Percentiles rank a stretch among this genome's conserved stretches.
These are phyloP conservation scores for Matsumyia berberina DNA, from an alignment of 2,888 invertebrate genomes.

Conservation along the genomic window DNA sequence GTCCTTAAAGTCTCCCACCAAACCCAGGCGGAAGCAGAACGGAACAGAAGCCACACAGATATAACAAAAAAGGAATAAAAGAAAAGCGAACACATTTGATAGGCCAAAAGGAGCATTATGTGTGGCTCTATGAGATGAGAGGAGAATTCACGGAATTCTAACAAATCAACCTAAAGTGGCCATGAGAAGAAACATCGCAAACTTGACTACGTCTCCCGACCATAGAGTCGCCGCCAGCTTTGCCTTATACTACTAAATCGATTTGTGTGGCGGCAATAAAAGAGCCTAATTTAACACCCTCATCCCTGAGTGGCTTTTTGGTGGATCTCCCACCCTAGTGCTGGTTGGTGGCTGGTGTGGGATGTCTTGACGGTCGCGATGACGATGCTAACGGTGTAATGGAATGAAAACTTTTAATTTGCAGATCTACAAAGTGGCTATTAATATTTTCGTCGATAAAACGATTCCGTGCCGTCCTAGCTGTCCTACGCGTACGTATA, in stretches of 20 bases:
- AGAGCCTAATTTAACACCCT: slow-evolving; percentile 71
- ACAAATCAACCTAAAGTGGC: slow-evolving; percentile 72
- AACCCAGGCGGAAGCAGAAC: neutral
- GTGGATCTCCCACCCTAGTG: neutral
- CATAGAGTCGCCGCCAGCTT: neutral
- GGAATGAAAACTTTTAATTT: slow-evolving; percentile 76
- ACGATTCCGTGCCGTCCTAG: slow-evolving; percentile 13
- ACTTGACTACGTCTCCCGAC: slow-evolving; percentile 26
- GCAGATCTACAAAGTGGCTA: slow-evolving; percentile 63
- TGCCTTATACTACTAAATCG: slow-evolving; percentile 70
- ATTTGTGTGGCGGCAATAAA: slow-evolving; percentile 75
- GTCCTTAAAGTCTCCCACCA: slow-evolving; percentile 31
- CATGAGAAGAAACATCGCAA: slow-evolving; percentile 61
- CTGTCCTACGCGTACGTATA: neutral
- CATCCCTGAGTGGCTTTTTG: slow-evolving; percentile 37
- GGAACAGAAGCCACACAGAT: slow-evolving; percentile 46
- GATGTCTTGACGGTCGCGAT: slow-evolving; percentile 21
- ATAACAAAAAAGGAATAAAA: neutral
- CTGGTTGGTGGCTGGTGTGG: neutral
- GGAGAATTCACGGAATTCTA: slow-evolving; percentile 59
- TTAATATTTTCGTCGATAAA: slow-evolving; percentile 68
- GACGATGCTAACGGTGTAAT: slow-evolving; percentile 55
- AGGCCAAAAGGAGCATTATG: slow-evolving; percentile 47
- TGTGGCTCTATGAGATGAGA: slow-evolving; percentile 18
- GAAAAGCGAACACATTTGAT: slow-evolving; percentile 39